Conservation (phyloP, 2,888 invertebrate species). For the Hololepta plana region DNA sequence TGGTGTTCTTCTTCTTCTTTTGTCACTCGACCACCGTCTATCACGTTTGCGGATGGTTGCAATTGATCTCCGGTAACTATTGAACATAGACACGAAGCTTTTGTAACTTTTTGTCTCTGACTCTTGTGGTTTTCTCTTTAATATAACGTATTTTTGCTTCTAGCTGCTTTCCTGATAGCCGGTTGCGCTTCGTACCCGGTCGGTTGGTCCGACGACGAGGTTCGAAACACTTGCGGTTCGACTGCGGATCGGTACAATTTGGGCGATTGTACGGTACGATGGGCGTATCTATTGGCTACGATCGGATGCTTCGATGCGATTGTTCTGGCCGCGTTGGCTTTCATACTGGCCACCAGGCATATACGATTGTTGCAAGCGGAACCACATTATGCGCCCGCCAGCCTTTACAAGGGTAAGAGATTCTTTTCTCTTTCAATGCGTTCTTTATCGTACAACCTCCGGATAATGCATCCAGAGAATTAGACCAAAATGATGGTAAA, state of each 20-base stretch:
- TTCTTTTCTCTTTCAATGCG: constrained; percentile 3
- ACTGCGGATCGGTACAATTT: constrained; percentile 56
- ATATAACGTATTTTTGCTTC: constrained; percentile 17
- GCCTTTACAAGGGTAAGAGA: constrained; percentile 26
- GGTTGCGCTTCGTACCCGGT: constrained; percentile 81
- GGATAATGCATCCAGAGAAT: not conserved
- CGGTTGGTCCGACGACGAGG: constrained; percentile 73
- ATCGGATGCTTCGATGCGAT: constrained; percentile 76
- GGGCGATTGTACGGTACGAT: constrained; percentile 77
- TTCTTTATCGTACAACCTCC: constrained; percentile 1
- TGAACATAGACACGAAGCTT: too few relatives aligned
- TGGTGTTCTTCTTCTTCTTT: constrained; percentile 86
- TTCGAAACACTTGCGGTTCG: constrained; percentile 72
- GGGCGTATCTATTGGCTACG: constrained; percentile 86
- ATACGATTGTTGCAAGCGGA: constrained; percentile 69
- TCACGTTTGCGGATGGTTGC: constrained; percentile 88
- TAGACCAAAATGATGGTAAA: too few relatives aligned
- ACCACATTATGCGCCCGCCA: constrained; percentile 48
- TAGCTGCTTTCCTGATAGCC: constrained; percentile 73
- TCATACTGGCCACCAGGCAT: constrained; percentile 82
- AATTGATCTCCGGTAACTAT: constrained; percentile 79
- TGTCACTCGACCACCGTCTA: constrained; percentile 85
- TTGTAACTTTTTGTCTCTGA: not conserved
- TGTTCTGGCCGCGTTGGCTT: constrained; percentile 76
- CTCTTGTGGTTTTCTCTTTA: constrained; percentile 1